Evolutionary conservation across 2,797 vertebrate species (phyloP), one percentile per base, ranked within the genome.

Genomic region (Agapornis canus): DNA sequence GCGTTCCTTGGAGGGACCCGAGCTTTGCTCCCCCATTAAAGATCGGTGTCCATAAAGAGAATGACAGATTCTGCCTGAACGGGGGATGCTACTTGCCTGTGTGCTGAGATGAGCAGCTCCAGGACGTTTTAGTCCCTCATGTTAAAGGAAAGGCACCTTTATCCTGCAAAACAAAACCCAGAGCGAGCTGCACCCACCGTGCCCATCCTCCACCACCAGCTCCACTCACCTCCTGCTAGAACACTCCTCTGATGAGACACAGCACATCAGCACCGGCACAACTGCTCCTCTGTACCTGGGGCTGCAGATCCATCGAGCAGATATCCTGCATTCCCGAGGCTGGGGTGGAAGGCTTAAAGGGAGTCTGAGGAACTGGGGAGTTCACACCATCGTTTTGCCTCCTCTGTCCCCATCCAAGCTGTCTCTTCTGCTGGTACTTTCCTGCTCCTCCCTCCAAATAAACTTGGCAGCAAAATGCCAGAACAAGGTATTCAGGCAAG

Each of bases 131-230:
- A 40, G 43, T 37, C 26, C 32, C 25, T 65, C n/a, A 9, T 0
- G 1, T 42, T 52, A 35, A 0, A 0, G 39, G 16, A 40, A 76
- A 35, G n/a, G 61, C 35, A 43, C 32, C 21, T 8, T 10, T 4
- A 9, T 26, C 42, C 71, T 40, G 40, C 52, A 51, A 35, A 82
- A 39, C 22, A 11, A 35, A 51, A 35, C 9, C 8, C 32, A 20
- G 31, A 32, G n/a, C 5, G 29, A 45, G 31, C 47, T 11, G 57
- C 21, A 37, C 39, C 60, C 0, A 0, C 1, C 0, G 1, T 20
- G 21, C 25, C 72, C 5, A 0, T 32, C 31, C 13, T 51, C 32
- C 47, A 13, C 9, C 29, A 15, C 48, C 16, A 13, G 15, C 16
- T 15, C n/a, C 51, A 2, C 56, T 37, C 35, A 0, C 19, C 21